Base-by-base conservation (phyloP, 37 sponge, comb jelly and placozoan species). In the Crambe crambe region DNA sequence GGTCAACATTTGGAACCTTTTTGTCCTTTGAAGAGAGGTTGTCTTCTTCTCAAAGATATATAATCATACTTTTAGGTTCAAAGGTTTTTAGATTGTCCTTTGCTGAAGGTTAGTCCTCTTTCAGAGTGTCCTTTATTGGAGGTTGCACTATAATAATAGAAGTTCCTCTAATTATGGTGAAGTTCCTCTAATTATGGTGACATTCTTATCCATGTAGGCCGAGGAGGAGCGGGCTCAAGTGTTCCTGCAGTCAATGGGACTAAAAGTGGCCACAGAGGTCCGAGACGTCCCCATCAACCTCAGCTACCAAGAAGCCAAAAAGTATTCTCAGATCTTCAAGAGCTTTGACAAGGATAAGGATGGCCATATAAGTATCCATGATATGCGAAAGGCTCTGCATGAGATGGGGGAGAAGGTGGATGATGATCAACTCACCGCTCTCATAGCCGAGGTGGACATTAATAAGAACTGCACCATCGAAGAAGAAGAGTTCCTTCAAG, bases 401-500 rank as follows among this genome's bases (percentile, higher is more conserved):
- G 89, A 90, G 47, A 90, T 95, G 72, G 93, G 93, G 56, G 93
- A 89, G 61, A 61, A 68, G 12, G 92, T 97, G 4, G 54, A 58
- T n/a, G 97, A 97, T 36, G 68, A 68, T 23, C 80, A 97, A 65
- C 77, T 97, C 76, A 92, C 92, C 22, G 95, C 89, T 2, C 88
- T 97, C 18, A 97, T 97, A 57, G 86, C 97, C 36, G 95, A 99
- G 72, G 99, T 96, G 47, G 99, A 99, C 68, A 87, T 91, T 32
- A 96, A 99, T 74, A 84, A 89, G 87, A 99, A 99, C 77, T 83
- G 87, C 30, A 94, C 94, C 42, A 94, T 99, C 42, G 99, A 99
- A 37, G 81, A 95, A 37, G 99, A 99, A 6, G 99, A 99, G 88
- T 99, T 99, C 68, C 81, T 96, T 9, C 89, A 93, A 88, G 91